A percentile compares a stretch with the other conserved stretches of the same genome.
These are phyloP conservation scores for Gryllus longicercus DNA, from an alignment of 2,888 invertebrate species.

Conservation along the genomic window DNA sequence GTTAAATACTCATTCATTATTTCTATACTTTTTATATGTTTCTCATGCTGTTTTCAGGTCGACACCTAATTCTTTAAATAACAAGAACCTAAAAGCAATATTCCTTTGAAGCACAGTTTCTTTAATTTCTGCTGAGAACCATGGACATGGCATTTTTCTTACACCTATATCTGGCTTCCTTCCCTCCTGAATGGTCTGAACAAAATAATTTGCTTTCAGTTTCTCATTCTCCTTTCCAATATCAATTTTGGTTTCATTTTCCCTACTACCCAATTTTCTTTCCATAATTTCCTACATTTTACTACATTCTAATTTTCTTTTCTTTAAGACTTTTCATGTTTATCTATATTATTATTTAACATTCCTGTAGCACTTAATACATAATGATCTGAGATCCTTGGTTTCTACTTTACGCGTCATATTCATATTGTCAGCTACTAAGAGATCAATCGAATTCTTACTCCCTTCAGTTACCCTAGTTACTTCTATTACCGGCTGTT, in stretches of 20 bases:
- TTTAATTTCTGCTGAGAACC: not conserved
- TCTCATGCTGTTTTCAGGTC: not conserved
- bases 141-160: not conserved
- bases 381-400: not conserved
- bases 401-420: not conserved
- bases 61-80: not conserved
- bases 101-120: not conserved
- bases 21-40: not conserved
- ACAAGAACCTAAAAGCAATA: not conserved
- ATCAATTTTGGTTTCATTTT: not conserved
- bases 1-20: not conserved
- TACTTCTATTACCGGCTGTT: not conserved
- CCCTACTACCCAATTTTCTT: not conserved
- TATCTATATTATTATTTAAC: not conserved
- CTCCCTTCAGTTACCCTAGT: not conserved
- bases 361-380: not conserved
- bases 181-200: not conserved
- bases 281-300: not conserved
- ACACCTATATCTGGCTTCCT: not conserved
- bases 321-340: not conserved
- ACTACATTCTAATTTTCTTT: not conserved
- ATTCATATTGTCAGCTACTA: not conserved
- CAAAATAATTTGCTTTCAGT: not conserved
- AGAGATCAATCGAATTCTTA: not conserved
- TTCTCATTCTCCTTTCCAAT: not conserved